A percentile compares a stretch with the other conserved stretches of the same genome.
These are phyloP conservation scores for Parambassis ranga DNA, from an alignment of 2,797 vertebrate genomes.

Conservation along the genomic window DNA sequence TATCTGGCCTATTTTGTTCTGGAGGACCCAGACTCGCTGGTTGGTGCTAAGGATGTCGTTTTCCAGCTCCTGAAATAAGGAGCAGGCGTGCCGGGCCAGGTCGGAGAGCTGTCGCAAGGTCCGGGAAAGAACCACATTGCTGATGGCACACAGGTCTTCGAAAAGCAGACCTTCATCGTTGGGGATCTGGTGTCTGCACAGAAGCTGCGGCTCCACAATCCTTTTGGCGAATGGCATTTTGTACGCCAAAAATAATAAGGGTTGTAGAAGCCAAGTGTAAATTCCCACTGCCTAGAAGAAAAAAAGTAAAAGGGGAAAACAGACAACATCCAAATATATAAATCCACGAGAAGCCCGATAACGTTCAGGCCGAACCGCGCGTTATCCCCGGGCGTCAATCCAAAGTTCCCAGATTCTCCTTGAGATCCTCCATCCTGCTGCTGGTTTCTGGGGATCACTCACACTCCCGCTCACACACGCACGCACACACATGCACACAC, in stretches of 20 bases:
- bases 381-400: slow-evolving; percentile 81
- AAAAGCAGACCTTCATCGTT: slow-evolving; percentile 84
- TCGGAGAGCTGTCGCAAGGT: slow-evolving; percentile 97
- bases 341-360: slow-evolving; percentile 68
- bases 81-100: slow-evolving; percentile 94
- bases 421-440: slow-evolving; percentile 81
- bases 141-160: slow-evolving; percentile 93
- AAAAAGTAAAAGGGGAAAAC: slow-evolving; percentile 58
- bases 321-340: slow-evolving; percentile 76
- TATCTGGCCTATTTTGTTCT: slow-evolving; percentile 91
- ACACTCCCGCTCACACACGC: slow-evolving; percentile 72
- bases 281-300: slow-evolving; percentile 68
- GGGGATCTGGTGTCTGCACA: slow-evolving; percentile 88
- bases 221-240: slow-evolving; percentile 96
- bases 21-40: slow-evolving; percentile 91
- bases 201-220: slow-evolving; percentile 94
- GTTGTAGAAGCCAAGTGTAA: slow-evolving; percentile 64
- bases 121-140: slow-evolving; percentile 92
- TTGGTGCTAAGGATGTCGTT: slow-evolving; percentile 90
- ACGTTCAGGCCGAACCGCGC: slow-evolving; percentile 69
- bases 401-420: slow-evolving; percentile 83
- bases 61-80: slow-evolving; percentile 96
- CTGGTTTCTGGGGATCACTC: slow-evolving; percentile 74
- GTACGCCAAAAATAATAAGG: slow-evolving; percentile 60
- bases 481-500: slow-evolving; percentile 71